These are phyloP conservation scores for Hyla sarda DNA, from an alignment of 2,113 vertebrate genomes.

Conservation along the genomic window DNA sequence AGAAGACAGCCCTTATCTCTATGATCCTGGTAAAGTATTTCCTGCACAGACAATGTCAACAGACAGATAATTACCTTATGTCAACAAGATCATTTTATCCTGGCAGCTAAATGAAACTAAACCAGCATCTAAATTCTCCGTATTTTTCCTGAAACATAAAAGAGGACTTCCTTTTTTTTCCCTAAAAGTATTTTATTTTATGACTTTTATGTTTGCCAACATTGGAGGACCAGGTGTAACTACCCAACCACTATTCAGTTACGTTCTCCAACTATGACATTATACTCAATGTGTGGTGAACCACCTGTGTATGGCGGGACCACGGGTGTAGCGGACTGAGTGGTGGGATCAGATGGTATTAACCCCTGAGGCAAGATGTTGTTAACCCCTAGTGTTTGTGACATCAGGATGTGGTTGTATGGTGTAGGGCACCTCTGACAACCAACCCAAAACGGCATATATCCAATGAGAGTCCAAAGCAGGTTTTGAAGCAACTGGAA, in stretches of 20 bases:
- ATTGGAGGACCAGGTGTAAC: neutral
- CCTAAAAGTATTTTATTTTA: too few species aligned
- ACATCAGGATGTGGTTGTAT: too few species aligned
- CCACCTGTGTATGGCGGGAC: too few species aligned
- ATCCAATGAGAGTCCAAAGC: too few species aligned
- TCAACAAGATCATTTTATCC: constrained; percentile 40
- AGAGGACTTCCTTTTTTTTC: too few species aligned
- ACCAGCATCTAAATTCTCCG: constrained; percentile 4
- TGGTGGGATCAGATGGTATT: too few species aligned
- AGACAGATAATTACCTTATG: constrained; percentile 45
- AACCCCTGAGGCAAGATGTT: too few species aligned
- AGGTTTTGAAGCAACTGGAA: too few species aligned
- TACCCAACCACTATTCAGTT: neutral
- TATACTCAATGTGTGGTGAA: neutral
- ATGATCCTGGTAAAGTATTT: neutral
- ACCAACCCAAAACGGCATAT: too few species aligned
- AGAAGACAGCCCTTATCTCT: constrained; percentile 20
- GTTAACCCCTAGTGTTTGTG: too few species aligned
- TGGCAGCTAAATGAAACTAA: constrained; percentile 35
- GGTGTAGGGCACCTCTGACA: too few species aligned
- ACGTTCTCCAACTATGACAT: neutral
- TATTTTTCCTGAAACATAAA: neutral
- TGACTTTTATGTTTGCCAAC: neutral
- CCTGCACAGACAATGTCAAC: constrained; percentile 44
- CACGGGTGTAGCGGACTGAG: too few species aligned